Base-by-base conservation (phyloP, 1,140 invertebrate genomes). In the Elymnias hypermnestra region DNA sequence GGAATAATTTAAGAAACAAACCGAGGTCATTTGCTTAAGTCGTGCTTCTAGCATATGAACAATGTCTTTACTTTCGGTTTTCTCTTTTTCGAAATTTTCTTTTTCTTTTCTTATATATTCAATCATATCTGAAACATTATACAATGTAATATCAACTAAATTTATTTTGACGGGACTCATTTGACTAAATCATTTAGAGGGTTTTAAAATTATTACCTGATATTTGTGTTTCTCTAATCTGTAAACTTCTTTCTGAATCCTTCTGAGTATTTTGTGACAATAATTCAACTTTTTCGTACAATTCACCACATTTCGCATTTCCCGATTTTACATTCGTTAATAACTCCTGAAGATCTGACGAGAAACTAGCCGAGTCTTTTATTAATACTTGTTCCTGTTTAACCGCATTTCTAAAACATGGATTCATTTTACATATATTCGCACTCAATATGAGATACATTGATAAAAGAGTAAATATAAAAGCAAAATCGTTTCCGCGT, bases 21-120 rank as follows among this genome's bases (percentile, higher is more conserved):
- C 81, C 53, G 66, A 43, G 13, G 70, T 84, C 78, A 84, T 83
- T 59, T 85, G 82, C 36, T 76, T 83, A 5, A 86, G 44, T 28
- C 83, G 73, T 2, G 59, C 40, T 53, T 85, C 81, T 2, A 85
- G 47, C 64, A 73, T 65, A 37, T 72, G 73, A 1, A 81, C 64
- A 12, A 69, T 54, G 19, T 83, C 67, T 43, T 72, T 72, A 19
- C 60, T 77, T 29, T 79, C 81, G 3, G 39, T 29, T 52, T 83
- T 84, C 37, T 84, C 81, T 13, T 45, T 64, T 53, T 81, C 81
- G 31, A 84, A 79, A 53, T 63, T 57, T 54, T 82, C 78, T 17
- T 68, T 47, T 35, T 85, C 78, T 15, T 44, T 72, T 44, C 75
- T 79, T 17, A 84, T 37, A 23, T 82, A 76, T 33, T 76, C 56